phyloP scores from a whole-genome alignment of 2,797 vertebrate species.

The Crocidura indochinensis region DNA sequence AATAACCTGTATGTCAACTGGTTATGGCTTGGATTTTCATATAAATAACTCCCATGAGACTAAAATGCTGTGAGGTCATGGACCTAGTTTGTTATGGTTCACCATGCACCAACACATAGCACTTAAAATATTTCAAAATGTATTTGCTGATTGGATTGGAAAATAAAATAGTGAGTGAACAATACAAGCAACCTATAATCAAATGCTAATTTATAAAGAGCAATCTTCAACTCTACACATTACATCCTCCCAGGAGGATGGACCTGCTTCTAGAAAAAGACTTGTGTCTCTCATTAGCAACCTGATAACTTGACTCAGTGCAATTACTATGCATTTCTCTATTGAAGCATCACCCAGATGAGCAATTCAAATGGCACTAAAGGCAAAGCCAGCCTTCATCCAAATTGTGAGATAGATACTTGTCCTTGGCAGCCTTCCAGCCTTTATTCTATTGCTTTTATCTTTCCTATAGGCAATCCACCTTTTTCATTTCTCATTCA shows the following conservation, averaged over 20 bases:
- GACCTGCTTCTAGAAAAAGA: slow-evolving; percentile 71
- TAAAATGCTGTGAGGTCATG: slow-evolving; percentile 34
- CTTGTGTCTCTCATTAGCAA: slow-evolving; percentile 70
- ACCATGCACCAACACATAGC: slow-evolving; percentile 21
- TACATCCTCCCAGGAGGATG: slow-evolving; percentile 57
- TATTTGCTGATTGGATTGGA: slow-evolving; percentile 61
- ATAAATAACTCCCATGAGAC: slow-evolving; percentile 50
- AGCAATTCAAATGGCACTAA: slow-evolving; percentile 71
- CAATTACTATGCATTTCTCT: slow-evolving; percentile 68
- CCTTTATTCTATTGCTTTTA: slow-evolving; percentile 60
- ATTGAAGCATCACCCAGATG: slow-evolving; percentile 61
- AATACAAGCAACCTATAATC: slow-evolving; percentile 64
- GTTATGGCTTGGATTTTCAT: slow-evolving; percentile 53
- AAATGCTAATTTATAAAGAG: slow-evolving; percentile 63
- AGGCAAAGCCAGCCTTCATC: slow-evolving; percentile 56
- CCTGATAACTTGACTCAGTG: slow-evolving; percentile 61
- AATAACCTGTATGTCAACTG: slow-evolving; percentile 37
- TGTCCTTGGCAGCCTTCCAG: slow-evolving; percentile 63
- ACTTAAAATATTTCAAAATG: slow-evolving; percentile 53
- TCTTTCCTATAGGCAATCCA: slow-evolving; percentile 51
- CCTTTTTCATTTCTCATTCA: slow-evolving; percentile 62
- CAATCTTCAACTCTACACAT: slow-evolving; percentile 51
- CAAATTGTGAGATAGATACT: slow-evolving; percentile 61
- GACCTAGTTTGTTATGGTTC: slow-evolving; percentile 31
- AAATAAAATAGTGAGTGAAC: slow-evolving; percentile 55